A percentile compares a stretch with the other conserved stretches of the same genome.
These are phyloP conservation scores for Pteropus alecto DNA, from an alignment of 2,113 vertebrate genomes.

Conservation along the genomic window DNA sequence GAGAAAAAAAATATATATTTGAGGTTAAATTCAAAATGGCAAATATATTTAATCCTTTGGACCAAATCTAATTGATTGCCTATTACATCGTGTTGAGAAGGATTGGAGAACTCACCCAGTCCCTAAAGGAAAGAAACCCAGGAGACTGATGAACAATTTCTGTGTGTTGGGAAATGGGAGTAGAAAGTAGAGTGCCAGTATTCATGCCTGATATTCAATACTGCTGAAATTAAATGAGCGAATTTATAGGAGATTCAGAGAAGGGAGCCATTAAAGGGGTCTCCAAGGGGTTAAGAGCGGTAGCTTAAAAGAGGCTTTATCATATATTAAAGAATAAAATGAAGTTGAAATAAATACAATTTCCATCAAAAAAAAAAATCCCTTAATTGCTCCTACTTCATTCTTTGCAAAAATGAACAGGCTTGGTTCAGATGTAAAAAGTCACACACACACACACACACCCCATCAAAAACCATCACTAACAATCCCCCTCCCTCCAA, in stretches of 20 bases:
- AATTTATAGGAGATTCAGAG: neutral
- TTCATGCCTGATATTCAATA: neutral
- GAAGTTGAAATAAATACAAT: neutral
- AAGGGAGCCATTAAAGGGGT: neutral
- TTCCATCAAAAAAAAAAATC: neutral
- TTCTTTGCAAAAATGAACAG: neutral
- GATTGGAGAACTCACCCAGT: neutral
- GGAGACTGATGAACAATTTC: neutral
- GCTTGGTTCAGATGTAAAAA: neutral
- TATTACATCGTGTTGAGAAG: neutral
- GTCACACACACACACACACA: neutral
- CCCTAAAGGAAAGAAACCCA: neutral
- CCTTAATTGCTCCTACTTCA: neutral
- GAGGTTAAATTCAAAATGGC: constrained; percentile 6
- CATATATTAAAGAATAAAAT: neutral
- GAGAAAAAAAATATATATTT: neutral
- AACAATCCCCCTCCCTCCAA: neutral
- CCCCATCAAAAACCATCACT: neutral
- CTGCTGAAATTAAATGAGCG: neutral
- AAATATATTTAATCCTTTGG: constrained; percentile 8
- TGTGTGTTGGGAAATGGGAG: neutral
- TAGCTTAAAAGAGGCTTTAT: neutral
- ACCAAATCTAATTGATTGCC: constrained; percentile 21
- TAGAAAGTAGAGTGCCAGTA: neutral
- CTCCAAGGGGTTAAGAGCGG: neutral